Evolutionary conservation across 2,888 invertebrate species (phyloP), one percentile per base, ranked within the genome.

Genomic region (Dyspetes luteomarginatus): DNA sequence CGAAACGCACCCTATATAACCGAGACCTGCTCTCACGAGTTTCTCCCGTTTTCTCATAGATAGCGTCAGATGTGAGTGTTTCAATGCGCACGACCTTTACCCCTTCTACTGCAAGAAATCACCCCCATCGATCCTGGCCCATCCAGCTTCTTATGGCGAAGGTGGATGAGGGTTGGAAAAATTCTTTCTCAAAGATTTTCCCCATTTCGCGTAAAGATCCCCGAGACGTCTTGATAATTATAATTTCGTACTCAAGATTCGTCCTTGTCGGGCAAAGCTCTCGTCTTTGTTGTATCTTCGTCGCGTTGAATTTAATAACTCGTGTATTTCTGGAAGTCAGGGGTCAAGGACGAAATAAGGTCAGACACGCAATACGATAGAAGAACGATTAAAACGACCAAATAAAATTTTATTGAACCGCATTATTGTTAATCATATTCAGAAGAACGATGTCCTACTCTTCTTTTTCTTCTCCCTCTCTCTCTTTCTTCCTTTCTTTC

Each of bases 351-450:
- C 71, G 43, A 17, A 52, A 3, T 30, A 76, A 30, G 30, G 56
- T 43, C 41, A 45, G 36, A 62, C 43, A 52, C 9, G 9, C n/a
- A 50, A 26, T 64, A 52, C 28, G n/a, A 55, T 50, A 7, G 43
- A 71, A 64, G 24, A 58, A 67, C 15, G 52, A 60, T 68, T 82
- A 73, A 80, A 82, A 76, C 76, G 80, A 82, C 12, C 76, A 83
- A 80, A 82, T 78, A 17, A 76, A 75, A 75, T 82, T n/a, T 81
- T 82, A 82, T 81, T 83, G 41, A 81, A 83, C 69, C 45, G 64
- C 60, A 76, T 76, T 64, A 73, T 85, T 85, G 65, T 64, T 85
- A 85, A 78, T 83, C 79, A 87, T 86, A 86, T 82, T 78, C 83
- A 85, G 86, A 86, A 84, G 81, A 84, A 81, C 69, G 82, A 75